Evolutionary conservation across 1,140 invertebrate genomes (phyloP), one percentile per base, ranked within the genome.

Genomic region (Battus philenor): DNA sequence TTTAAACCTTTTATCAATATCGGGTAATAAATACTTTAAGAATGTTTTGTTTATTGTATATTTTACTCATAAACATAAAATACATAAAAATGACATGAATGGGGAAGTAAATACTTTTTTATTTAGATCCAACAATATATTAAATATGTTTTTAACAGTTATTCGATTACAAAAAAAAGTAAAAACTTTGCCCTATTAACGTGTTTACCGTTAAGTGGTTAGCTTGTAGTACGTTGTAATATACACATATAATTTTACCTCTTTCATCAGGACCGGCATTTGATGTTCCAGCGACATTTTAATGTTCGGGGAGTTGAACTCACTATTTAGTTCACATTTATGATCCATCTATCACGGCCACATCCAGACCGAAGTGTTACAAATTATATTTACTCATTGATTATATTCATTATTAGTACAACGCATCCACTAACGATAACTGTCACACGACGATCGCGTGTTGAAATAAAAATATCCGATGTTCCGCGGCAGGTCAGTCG

Each of bases 231-330:
- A n/a, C n/a, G n/a, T n/a, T n/a, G n/a, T n/a, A n/a, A n/a, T n/a
- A n/a, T n/a, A n/a, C n/a, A n/a, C n/a, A n/a, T n/a, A n/a, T 20
- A 20, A 20, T 2, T 20, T 61, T 80, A 83, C 79, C 79, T 83
- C 72, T 65, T 83, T 75, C 51, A 83, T 77, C 36, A 83, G 50
- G 49, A 74, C 67, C 58, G 76, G 78, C 50, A 80, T 65, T 61
- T 76, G 68, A 44, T 74, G 75, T 46, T 83, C 79, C 59, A 80
- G 50, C 33, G 79, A 77, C 74, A 83, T 77, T 50, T 75, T 68
- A 36, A 74, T 44, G 29, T 64, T 59, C 10, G 68, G 60, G 20
- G 71, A 71, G 64, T 64, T 77, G 59, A 64, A 44, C 15, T 54
- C 47, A 48, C 47, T 45, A 41, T 57, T 47, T 50, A 16, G 50